These are phyloP conservation scores for Athalia rosae DNA, from an alignment of 2,888 invertebrate species.

Conservation along the genomic window DNA sequence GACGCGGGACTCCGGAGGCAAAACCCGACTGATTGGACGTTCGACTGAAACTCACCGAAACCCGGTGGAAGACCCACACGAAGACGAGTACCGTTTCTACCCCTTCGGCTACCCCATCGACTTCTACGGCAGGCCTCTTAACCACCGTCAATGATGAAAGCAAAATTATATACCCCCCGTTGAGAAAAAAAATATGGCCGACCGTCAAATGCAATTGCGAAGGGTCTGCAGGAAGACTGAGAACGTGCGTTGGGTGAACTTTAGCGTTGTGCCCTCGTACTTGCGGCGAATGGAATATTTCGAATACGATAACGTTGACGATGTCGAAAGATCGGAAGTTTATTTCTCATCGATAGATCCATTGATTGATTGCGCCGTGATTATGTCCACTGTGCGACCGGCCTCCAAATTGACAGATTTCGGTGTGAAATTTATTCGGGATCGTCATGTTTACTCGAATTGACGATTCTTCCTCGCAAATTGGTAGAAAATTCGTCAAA, in stretches of 20 bases:
- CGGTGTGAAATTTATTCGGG: too few relatives aligned
- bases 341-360: too few relatives aligned
- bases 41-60: slow-evolving; percentile 49
- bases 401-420: too few relatives aligned
- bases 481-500: too few relatives aligned
- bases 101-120: slow-evolving; percentile 49
- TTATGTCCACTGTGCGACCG: too few relatives aligned
- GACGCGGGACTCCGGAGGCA: slow-evolving; percentile 60
- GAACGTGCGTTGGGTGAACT: too few relatives aligned
- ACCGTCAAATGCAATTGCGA: slow-evolving; percentile 62
- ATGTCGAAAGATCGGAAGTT: too few relatives aligned
- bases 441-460: too few relatives aligned
- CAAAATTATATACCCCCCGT: slow-evolving; percentile 62
- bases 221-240: slow-evolving; percentile 54
- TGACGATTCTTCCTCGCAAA: too few relatives aligned
- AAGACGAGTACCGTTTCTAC: slow-evolving; percentile 47
- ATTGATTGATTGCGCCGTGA: too few relatives aligned
- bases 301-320: too few relatives aligned
- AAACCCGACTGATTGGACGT: slow-evolving; percentile 72
- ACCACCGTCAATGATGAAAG: slow-evolving; percentile 62
- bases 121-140: slow-evolving; percentile 46
- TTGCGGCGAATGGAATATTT: neutral
- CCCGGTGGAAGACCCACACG: slow-evolving; percentile 48
- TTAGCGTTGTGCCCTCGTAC: neutral
- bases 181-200: slow-evolving; percentile 69